Conservation (phyloP, 2,888 invertebrate genomes). For the Drosophila tanythrix region DNA sequence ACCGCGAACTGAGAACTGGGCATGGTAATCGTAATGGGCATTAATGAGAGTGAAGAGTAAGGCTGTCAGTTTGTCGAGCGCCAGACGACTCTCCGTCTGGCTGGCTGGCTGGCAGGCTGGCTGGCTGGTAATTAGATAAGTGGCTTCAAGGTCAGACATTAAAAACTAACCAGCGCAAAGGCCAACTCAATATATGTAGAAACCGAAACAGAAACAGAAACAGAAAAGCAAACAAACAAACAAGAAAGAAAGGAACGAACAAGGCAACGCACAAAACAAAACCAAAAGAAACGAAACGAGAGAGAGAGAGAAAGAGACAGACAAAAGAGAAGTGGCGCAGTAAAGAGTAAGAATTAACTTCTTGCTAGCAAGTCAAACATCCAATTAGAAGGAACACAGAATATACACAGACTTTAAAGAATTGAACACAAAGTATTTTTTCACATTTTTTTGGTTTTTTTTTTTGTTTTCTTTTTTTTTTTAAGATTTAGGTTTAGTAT, state of each 20-base stretch:
- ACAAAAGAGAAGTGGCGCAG: slow-evolving; percentile 19
- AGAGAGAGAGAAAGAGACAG: slow-evolving; percentile 6
- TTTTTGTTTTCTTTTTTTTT: slow-evolving; percentile 4
- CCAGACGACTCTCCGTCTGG: slow-evolving; percentile 63
- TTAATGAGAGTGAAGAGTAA: neutral
- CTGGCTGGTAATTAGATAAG: slow-evolving; percentile 68
- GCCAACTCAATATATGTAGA: slow-evolving; percentile 29
- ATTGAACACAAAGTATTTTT: slow-evolving; percentile 57
- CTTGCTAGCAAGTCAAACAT: slow-evolving; percentile 79
- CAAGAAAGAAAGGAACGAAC: slow-evolving; percentile 36
- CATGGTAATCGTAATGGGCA: neutral
- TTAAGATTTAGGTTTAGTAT: slow-evolving; percentile 49
- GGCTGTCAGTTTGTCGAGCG: slow-evolving; percentile 29
- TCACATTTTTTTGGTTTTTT: neutral
- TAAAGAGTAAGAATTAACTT: slow-evolving; percentile 55
- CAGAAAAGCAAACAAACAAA: slow-evolving; percentile 3
- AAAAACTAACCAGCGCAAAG: slow-evolving; percentile 57
- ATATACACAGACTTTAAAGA: slow-evolving; percentile 65
- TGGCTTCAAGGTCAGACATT: slow-evolving; percentile 71
- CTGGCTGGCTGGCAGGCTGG: slow-evolving; percentile 51
- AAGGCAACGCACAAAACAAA: slow-evolving; percentile 34
- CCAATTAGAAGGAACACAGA: slow-evolving; percentile 74
- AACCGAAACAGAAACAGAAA: slow-evolving; percentile 36
- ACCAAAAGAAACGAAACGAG: slow-evolving; percentile 16
- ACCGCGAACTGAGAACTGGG: slow-evolving; percentile 6